Percentiles rank a stretch among this genome's conserved stretches.
Evolutionary conservation across 2,888 invertebrate species (phyloP).

Genomic region (Morpho achilles): DNA sequence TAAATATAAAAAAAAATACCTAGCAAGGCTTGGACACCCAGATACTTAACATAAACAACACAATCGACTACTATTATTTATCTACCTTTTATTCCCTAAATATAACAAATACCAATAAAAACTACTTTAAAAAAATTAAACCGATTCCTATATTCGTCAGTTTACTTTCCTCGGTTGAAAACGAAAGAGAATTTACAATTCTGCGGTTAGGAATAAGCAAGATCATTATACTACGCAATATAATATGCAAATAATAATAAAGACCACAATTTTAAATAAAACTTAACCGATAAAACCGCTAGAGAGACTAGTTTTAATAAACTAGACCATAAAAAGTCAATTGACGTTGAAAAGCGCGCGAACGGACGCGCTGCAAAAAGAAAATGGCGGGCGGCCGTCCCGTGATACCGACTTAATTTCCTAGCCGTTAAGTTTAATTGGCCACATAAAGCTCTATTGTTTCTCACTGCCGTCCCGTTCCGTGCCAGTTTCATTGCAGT

Average conservation of each 20-base stretch:
- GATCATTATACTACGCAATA: background rate
- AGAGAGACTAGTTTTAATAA: conserved; percentile 25
- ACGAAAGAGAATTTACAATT: background rate
- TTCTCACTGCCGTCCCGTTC: conserved; percentile 38
- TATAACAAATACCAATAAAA: too few relatives aligned
- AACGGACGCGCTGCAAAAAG: conserved; percentile 38
- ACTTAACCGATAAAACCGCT: conserved; percentile 15
- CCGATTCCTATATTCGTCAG: too few relatives aligned
- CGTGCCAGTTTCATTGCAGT: conserved; percentile 40
- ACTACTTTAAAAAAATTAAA: too few relatives aligned
- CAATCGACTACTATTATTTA: too few relatives aligned
- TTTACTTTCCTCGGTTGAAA: too few relatives aligned
- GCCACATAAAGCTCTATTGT: conserved; percentile 61
- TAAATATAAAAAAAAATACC: too few relatives aligned
- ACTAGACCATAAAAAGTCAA: conserved; percentile 35
- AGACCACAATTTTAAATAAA: conserved; percentile 17
- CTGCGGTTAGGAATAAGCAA: background rate
- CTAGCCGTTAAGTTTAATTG: conserved; percentile 59
- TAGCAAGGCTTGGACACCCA: too few relatives aligned
- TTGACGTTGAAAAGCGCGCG: conserved; percentile 37
- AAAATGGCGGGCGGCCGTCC: conserved; percentile 37
- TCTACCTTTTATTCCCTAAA: too few relatives aligned
- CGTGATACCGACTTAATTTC: conserved; percentile 57
- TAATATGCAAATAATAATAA: conserved; percentile 4
- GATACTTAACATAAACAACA: too few relatives aligned